phyloP scores from a whole-genome alignment of 2,113 vertebrate species.

The Mesoclemmys tuberculata region DNA sequence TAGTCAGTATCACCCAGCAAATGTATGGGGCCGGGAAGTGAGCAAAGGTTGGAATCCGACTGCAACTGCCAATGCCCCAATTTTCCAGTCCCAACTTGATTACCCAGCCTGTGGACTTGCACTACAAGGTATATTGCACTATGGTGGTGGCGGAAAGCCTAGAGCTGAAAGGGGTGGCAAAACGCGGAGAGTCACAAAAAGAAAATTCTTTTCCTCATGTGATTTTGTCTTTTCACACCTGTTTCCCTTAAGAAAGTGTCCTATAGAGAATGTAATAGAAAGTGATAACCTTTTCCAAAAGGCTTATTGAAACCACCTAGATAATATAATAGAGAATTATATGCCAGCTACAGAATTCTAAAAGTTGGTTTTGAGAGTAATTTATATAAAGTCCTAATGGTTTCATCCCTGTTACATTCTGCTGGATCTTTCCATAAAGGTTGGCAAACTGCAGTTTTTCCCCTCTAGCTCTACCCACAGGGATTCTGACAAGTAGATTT shows the following conservation, averaged over 20 bases:
- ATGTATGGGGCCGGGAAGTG: background rate
- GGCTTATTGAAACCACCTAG: background rate
- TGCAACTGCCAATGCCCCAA: background rate
- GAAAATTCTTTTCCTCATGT: background rate
- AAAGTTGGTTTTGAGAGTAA: background rate
- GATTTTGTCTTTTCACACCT: background rate
- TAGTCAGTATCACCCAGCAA: background rate
- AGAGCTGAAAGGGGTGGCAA: background rate
- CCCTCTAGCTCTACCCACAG: background rate
- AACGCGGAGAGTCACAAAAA: background rate
- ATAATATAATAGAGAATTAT: background rate
- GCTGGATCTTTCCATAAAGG: background rate
- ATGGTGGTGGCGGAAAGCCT: background rate
- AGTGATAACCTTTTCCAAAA: background rate
- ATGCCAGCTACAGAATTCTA: background rate
- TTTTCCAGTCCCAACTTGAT: background rate
- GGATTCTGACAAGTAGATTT: background rate
- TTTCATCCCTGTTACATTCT: background rate
- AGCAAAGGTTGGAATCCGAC: background rate
- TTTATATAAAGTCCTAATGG: constrained; percentile 6
- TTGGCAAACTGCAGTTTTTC: background rate
- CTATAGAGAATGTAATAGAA: background rate
- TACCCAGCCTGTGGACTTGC: background rate
- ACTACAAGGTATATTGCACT: background rate
- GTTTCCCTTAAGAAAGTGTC: background rate